Conservation (phyloP, 2,797 vertebrate species). For the Pterois miles region DNA sequence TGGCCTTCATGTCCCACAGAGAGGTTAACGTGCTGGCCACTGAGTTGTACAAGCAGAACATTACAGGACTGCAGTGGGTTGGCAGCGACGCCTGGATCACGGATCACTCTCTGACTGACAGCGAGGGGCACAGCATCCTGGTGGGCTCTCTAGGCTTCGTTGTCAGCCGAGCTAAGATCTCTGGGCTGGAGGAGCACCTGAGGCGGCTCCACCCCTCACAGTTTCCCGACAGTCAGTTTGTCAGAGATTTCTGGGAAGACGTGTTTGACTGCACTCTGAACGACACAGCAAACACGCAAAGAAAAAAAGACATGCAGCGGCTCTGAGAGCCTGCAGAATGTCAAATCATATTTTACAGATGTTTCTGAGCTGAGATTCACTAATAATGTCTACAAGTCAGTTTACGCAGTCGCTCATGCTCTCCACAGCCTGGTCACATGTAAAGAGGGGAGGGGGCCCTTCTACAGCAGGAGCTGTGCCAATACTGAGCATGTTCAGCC, state of each 20-base stretch:
- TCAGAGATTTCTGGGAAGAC: constrained; percentile 82
- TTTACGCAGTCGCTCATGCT: constrained; percentile 81
- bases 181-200: constrained; percentile 77
- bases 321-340: constrained; percentile 78
- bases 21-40: constrained; percentile 69
- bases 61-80: constrained; percentile 71
- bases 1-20: constrained; percentile 74
- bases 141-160: constrained; percentile 80
- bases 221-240: constrained; percentile 78
- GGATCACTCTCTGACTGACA: constrained; percentile 77
- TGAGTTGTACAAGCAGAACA: constrained; percentile 67
- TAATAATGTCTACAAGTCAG: constrained; percentile 83
- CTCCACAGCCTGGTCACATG: constrained; percentile 77
- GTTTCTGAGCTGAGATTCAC: constrained; percentile 82
- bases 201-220: constrained; percentile 74
- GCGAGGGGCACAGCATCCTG: constrained; percentile 66
- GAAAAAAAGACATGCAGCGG: constrained; percentile 75
- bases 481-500: constrained; percentile 71
- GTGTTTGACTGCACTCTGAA: constrained; percentile 77
- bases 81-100: constrained; percentile 86
- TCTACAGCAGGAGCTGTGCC: constrained; percentile 62
- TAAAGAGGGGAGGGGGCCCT: constrained; percentile 56
- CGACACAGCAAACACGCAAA: constrained; percentile 7
- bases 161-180: constrained; percentile 76
- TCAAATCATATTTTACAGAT: constrained; percentile 82